phyloP scores from a whole-genome alignment of 2,888 invertebrate species.

The Agrilus cyanescens region DNA sequence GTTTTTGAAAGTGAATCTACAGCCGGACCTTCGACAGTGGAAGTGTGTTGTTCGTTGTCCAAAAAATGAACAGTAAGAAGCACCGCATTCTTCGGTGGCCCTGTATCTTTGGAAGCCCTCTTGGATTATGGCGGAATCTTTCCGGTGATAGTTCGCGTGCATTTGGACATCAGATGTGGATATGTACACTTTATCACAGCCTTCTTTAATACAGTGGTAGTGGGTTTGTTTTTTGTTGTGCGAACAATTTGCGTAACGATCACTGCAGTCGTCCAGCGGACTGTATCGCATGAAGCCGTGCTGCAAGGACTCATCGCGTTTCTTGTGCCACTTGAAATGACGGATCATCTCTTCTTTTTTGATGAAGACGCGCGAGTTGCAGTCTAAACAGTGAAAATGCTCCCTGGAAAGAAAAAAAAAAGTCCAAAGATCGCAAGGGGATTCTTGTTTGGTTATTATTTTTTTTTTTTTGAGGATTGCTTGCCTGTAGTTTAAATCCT shows the following conservation, averaged over 20 bases:
- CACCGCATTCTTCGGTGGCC: slow-evolving; percentile 91
- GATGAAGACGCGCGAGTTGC: slow-evolving; percentile 72
- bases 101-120: slow-evolving; percentile 95
- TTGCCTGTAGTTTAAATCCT: slow-evolving; percentile 68
- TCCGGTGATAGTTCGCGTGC: slow-evolving; percentile 98
- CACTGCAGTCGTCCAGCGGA: slow-evolving; percentile 88
- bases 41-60: slow-evolving; percentile 96
- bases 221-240: slow-evolving; percentile 93
- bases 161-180: slow-evolving; percentile 98
- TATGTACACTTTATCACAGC: slow-evolving; percentile 91
- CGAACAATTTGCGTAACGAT: slow-evolving; percentile 65
- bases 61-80: slow-evolving; percentile 81
- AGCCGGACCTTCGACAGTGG: slow-evolving; percentile 84
- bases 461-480: slow-evolving; percentile 3
- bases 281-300: slow-evolving; percentile 90
- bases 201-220: slow-evolving; percentile 93
- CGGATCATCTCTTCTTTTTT: slow-evolving; percentile 99
- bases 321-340: slow-evolving; percentile 99
- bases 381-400: slow-evolving; percentile 87
- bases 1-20: slow-evolving; percentile 94
- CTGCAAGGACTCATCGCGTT: slow-evolving; percentile 90
- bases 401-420: slow-evolving; percentile 45
- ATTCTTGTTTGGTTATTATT: no score
- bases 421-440: neutral
- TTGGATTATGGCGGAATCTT: slow-evolving; percentile 94